Percentiles rank a stretch among this genome's conserved stretches.
Conservation (phyloP, 2,113 vertebrate genomes). For the Gnathonemus echidnorhynchus region DNA sequence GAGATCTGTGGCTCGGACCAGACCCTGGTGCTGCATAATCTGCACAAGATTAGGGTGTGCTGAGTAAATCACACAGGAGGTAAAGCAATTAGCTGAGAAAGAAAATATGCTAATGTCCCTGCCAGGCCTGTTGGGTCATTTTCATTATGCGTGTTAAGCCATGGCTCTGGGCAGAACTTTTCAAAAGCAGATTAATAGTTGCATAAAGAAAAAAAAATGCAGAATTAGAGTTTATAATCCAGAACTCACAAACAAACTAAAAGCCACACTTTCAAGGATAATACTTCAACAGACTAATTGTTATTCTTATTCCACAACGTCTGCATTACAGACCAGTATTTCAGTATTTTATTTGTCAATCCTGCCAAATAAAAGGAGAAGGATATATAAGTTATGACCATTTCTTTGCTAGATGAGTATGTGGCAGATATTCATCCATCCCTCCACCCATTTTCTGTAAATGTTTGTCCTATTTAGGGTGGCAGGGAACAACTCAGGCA, state of each 20-base stretch:
- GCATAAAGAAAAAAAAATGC: slow-evolving; percentile 48
- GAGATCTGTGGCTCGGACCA: slow-evolving; percentile 40
- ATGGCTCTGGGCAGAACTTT: slow-evolving; percentile 55
- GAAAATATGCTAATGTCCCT: slow-evolving; percentile 66
- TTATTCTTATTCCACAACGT: not conserved
- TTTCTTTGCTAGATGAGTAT: not conserved
- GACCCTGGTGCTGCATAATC: slow-evolving; percentile 43
- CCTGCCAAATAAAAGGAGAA: not conserved
- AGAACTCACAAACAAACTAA: slow-evolving; percentile 27
- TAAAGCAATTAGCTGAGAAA: slow-evolving; percentile 72
- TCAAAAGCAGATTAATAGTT: slow-evolving; percentile 55
- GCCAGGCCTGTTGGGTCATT: slow-evolving; percentile 68
- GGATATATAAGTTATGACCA: not conserved
- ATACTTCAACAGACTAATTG: slow-evolving; percentile 7
- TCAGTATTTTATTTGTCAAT: not conserved
- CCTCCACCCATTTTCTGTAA: too few species aligned
- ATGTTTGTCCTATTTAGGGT: too few species aligned
- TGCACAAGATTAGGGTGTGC: slow-evolving; percentile 54
- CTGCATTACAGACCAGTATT: not conserved
- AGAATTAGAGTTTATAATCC: slow-evolving; percentile 50
- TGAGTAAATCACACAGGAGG: slow-evolving; percentile 57
- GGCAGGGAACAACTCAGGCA: too few species aligned
- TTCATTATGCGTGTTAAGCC: slow-evolving; percentile 70
- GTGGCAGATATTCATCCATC: not conserved
- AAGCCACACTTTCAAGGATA: not conserved